Base-by-base conservation (phyloP, 2,113 vertebrate species). In the Illadopsis cleaveri region DNA sequence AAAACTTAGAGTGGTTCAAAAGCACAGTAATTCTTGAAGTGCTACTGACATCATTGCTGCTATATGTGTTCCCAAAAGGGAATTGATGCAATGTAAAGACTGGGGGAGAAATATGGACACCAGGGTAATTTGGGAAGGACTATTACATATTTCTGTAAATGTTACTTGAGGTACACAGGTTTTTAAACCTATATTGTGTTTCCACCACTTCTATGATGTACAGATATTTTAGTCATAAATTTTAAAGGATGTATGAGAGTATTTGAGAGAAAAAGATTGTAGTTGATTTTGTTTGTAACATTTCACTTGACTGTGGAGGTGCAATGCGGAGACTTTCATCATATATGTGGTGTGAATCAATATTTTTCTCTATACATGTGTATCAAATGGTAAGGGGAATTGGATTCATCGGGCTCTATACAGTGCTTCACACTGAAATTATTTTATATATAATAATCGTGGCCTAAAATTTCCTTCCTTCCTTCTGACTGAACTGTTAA, bases 331-430 rank as follows among this genome's bases (percentile, higher is more conserved):
- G 37, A 75, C 30, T 93, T 58, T 22, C 16, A 62, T 73, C 16
- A 50, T 16, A 7, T 15, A 53, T 37, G 10, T 58, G 20, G 5
- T 23, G 6, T 37, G 42, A 61, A 70, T 53, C 69, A 77, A 23
- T 76, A 54, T 11, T 64, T 62, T 2, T 25, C 2, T 48, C 0
- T 45, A 12, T n/a, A 30, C 2, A 6, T 38, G 15, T 15, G 4
- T 18, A 11, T 50, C 22, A 33, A 14, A 62, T 45, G 15, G 15
- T 28, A 28, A 40, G 10, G 5, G 10, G 8, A 42, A 28, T 10
- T 73, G 42, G 19, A 35, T 51, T 75, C 31, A 23, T 0, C 0
- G 4, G 30, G 60, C 33, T 93, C 56, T 47, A 5, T 38, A 17
- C 12, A 23, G n/a, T 71, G 27, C 16, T 69, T 68, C 38, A 51